Percentiles rank a stretch among this genome's conserved stretches.
Conservation (phyloP, 2,797 vertebrate species). For the Poecilia gillii region DNA sequence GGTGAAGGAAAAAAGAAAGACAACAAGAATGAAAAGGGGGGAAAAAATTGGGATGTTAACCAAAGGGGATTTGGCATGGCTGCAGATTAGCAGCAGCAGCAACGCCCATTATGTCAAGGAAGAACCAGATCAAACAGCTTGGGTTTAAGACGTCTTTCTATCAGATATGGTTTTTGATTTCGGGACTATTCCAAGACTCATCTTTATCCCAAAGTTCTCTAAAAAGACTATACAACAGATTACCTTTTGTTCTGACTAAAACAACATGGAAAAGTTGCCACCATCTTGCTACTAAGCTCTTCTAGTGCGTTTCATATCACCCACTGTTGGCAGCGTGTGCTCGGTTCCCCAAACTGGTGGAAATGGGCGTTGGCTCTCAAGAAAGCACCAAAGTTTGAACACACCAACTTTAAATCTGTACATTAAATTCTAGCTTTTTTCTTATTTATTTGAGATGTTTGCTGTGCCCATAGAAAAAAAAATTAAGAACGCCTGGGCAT, state of each 20-base stretch:
- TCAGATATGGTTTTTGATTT: background rate
- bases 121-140: constrained; percentile 37
- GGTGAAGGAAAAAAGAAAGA: background rate
- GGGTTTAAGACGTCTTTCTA: background rate
- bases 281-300: no score
- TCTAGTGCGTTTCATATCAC: no score
- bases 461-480: background rate
- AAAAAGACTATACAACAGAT: background rate
- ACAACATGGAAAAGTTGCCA: background rate
- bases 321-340: no score
- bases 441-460: background rate
- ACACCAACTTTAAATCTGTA: background rate
- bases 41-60: constrained; percentile 33
- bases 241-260: background rate
- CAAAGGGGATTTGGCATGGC: constrained; percentile 22
- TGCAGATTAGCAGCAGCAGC: constrained; percentile 22
- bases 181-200: background rate
- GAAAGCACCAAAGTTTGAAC: no score
- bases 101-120: constrained; percentile 16
- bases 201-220: background rate
- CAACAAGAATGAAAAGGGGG: background rate
- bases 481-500: background rate
- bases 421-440: background rate
- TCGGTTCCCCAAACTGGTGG: no score
- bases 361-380: no score